Evolutionary conservation across 2,888 invertebrate species (phyloP), one percentile per base, ranked within the genome.

Genomic region (Sarcophaga caerulescens): DNA sequence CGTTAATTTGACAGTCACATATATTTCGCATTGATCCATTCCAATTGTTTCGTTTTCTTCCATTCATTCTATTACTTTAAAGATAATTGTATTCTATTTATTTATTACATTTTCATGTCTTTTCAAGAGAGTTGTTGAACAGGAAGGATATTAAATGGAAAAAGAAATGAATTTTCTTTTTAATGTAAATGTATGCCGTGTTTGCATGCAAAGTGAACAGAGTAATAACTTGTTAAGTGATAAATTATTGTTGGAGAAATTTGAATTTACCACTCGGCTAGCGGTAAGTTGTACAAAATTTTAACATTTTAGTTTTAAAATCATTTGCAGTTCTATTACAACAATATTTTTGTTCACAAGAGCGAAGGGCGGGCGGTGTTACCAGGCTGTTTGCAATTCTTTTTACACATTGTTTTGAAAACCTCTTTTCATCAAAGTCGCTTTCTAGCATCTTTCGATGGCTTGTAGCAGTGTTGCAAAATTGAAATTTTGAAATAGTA

Each of bases 151-250:
- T 17, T 63, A 17, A 25, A 35, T 14, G 12, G 23, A n/a, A 35
- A 10, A 59, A 90, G 65, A 35, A 81, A 91, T 91, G 91, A 90
- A 89, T 89, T 89, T 90, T 63, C 88, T 90, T 88, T 89, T 91
- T 21, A 90, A 90, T 89, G 90, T 92, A 65, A 90, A 89, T 81
- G 89, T 91, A 57, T 92, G 92, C 65, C 89, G 92, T 5, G 90
- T 91, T 60, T 92, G 92, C 71, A 89, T 91, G 89, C 90, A 91
- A 87, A 88, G 90, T 4, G 90, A 90, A 21, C 80, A 83, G n/a
- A 90, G 90, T 5, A 65, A 74, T 57, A 89, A 89, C 11, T 77
- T 91, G 5, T 85, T 85, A 8, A 84, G 84, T 23, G 88, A 90
- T 63, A 63, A 75, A 14, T 84, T 75, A 10, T 80, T 91, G 10